These are phyloP conservation scores for Mola mola DNA, from an alignment of 2,113 vertebrate species.

Conservation along the genomic window DNA sequence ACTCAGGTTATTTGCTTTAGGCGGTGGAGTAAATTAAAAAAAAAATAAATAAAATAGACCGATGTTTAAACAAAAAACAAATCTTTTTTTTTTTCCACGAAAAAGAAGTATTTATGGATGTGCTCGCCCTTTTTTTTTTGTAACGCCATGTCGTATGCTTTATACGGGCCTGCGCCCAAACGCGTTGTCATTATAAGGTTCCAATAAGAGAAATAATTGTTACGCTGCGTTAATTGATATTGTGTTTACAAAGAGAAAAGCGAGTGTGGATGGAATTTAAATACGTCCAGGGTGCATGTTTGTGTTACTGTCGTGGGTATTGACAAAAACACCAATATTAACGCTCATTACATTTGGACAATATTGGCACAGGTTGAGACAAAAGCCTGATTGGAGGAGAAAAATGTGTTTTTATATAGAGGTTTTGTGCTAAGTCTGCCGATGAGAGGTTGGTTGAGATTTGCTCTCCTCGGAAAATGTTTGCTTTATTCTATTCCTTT, in stretches of 20 bases:
- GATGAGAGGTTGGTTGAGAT: background rate
- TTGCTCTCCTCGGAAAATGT: background rate
- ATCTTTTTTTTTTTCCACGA: no score
- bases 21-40: slow-evolving; percentile 14
- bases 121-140: background rate
- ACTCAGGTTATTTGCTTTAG: slow-evolving; percentile 35
- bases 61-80: background rate
- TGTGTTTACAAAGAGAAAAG: background rate
- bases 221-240: background rate
- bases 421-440: background rate
- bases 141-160: background rate
- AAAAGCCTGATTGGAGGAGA: background rate
- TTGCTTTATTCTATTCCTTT: background rate
- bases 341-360: background rate
- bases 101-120: no score
- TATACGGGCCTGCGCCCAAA: background rate
- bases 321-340: background rate
- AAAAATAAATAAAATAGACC: background rate
- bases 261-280: background rate
- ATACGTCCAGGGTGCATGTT: background rate
- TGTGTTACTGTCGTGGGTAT: no score
- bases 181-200: background rate
- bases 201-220: background rate
- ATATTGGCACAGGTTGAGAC: background rate
- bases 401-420: background rate